Base-by-base conservation (phyloP, 2,797 vertebrate species). In the Moxostoma hubbsi region DNA sequence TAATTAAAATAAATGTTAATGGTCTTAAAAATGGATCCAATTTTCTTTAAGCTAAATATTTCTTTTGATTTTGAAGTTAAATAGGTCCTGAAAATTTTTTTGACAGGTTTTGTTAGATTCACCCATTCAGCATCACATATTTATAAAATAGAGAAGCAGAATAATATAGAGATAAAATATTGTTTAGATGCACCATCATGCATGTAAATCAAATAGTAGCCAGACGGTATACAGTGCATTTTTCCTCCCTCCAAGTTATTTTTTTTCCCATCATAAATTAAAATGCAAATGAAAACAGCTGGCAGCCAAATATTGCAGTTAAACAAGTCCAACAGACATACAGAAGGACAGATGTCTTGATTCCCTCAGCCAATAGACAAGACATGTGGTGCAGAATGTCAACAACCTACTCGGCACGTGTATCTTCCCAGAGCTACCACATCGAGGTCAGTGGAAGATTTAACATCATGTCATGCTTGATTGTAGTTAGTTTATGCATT, bases 241-340 rank as follows among this genome's bases (percentile, higher is more conserved):
- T 61, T 61, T 53, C 6, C 49, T 76, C 12, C 36, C 1, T 7
- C 45, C 18, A 61, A 68, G 18, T 61, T 82, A 85, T 86, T 73
- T 62, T 65, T 45, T 84, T 62, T 43, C 15, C 71, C 15, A 50
- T 80, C 78, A 81, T 86, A 65, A 89, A 90, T 89, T 85, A 88
- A 79, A 79, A 88, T 85, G 89, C 84, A 87, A 86, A 89, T 83
- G 68, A 69, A 82, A 87, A 87, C 88, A 90, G 87, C 89, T 90
- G 89, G 87, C 78, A 80, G 49, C 58, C 71, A 84, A 72, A 72
- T 71, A 88, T 88, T 86, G 77, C 46, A 49, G 81, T 81, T 69
- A 72, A 62, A 72, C 76, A 68, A 83, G 85, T 86, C 77, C 79
- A 87, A 80, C 72, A 83, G 83, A 81, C 77, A 81, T 78, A 82